phyloP scores from a whole-genome alignment of 2,888 invertebrate genomes.

The Prenolepis imparis region DNA sequence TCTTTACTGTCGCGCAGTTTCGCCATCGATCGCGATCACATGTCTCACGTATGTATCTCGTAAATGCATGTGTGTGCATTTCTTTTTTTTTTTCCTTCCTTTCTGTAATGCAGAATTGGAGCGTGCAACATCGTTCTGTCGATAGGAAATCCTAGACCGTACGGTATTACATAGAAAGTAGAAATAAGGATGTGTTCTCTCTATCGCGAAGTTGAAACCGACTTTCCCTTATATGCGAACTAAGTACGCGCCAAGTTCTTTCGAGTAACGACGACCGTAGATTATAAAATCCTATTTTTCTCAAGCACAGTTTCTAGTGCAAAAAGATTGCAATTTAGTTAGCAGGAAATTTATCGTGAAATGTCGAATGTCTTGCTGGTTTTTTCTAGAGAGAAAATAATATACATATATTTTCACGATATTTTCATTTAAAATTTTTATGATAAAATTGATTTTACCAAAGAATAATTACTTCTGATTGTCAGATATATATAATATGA shows the following conservation, averaged over 20 bases:
- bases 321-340: not conserved
- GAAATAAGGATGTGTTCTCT: slow-evolving; percentile 1
- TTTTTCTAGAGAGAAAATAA: not conserved
- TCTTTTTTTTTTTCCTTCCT: not conserved
- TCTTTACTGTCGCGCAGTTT: slow-evolving; percentile 43
- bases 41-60: slow-evolving; percentile 42
- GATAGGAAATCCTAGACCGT: not conserved
- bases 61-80: not conserved
- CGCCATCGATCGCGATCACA: slow-evolving; percentile 40
- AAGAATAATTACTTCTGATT: not conserved
- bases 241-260: not conserved
- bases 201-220: slow-evolving; percentile 5
- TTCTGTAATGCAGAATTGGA: slow-evolving; percentile 36
- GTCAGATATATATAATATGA: not conserved
- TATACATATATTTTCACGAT: not conserved
- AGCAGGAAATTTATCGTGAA: not conserved
- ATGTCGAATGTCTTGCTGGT: not conserved
- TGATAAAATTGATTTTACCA: not conserved
- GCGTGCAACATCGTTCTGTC: not conserved
- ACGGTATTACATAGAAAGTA: not conserved
- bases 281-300: not conserved
- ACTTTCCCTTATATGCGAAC: not conserved
- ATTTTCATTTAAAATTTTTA: not conserved
- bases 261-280: not conserved
- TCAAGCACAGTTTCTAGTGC: not conserved